Conservation (phyloP, 2,113 vertebrate genomes). For the Rhinoderma darwinii region DNA sequence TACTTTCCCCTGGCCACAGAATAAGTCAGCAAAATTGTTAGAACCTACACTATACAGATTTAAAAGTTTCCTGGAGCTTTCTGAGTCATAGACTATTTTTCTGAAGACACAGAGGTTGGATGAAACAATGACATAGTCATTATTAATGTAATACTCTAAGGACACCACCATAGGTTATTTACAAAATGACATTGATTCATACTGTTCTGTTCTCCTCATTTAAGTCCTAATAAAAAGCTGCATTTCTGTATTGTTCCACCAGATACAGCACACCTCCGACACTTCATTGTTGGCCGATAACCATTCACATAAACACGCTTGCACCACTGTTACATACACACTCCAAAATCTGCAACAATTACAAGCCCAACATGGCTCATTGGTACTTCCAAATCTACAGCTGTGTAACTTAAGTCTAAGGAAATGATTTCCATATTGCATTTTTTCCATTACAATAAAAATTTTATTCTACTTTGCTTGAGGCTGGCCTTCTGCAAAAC, state of each 20-base stretch:
- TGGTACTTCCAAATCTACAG: conserved; percentile 16
- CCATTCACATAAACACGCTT: conserved; percentile 33
- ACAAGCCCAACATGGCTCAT: conserved; percentile 34
- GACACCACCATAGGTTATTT: not conserved
- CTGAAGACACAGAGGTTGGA: not conserved
- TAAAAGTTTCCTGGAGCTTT: not conserved
- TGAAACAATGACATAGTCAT: not conserved
- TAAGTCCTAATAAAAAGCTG: conserved; percentile 34
- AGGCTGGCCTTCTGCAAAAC: not conserved
- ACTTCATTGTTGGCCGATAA: conserved; percentile 29
- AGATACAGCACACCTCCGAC: conserved; percentile 9
- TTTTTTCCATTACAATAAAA: conserved; percentile 45
- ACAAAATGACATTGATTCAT: conserved; percentile 23
- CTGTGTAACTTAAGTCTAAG: conserved; percentile 31
- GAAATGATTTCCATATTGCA: conserved; percentile 43
- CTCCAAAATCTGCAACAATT: conserved; percentile 44
- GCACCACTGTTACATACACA: not conserved
- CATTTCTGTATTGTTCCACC: conserved; percentile 1
- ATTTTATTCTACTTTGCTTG: not conserved
- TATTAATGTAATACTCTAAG: not conserved
- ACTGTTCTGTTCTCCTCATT: conserved; percentile 10
- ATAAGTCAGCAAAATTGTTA: too few species aligned
- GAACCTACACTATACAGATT: too few species aligned
- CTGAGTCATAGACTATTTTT: not conserved
- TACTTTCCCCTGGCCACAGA: too few species aligned